Evolutionary conservation across 2,113 vertebrate species (phyloP), one percentile per base, ranked within the genome.

Genomic region (Ardeotis arabs): DNA sequence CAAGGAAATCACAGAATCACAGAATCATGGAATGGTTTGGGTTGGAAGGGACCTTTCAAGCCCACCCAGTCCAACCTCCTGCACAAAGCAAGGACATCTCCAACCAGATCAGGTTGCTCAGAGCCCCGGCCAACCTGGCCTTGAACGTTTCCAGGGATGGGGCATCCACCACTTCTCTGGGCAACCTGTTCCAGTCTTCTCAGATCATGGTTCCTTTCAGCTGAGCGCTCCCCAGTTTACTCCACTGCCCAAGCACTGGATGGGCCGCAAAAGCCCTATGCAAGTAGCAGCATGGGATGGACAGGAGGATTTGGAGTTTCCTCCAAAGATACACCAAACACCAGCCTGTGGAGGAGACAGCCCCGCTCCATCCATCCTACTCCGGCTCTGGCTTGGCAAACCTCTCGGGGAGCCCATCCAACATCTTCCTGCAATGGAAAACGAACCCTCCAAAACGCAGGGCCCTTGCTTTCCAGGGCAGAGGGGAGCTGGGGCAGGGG

Each of bases 361-460:
- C 45, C n/a, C 12, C 3, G 7, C 41, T 27, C 13, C n/a, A 44
- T 44, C 41, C 41, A 3, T 66, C 17, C 76, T 18, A 2, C 29
- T 24, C 24, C n/a, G 7, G 5, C 67, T 19, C 35, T 24, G 50
- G 39, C 62, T 31, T 8, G 27, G 19, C 76, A 44, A 3, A 69
- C 5, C 60, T 50, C 37, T 52, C 4, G 14, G 9, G 33, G 18
- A 17, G 4, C 14, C 4, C 5, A 3, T 21, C 10, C 27, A 2
- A 3, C 55, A 1, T 0, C 24, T 24, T 14, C 12, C 0, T 0
- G 49, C 17, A 0, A 3, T 31, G 68, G 60, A 20, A 81, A 64
- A 35, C 14, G 0, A 2, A 6, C 23, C 35, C 29, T 3, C 29
- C 29, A 4, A 8, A 31, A 4, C 1, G 14, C 60, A 1, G 28